phyloP scores from a whole-genome alignment of 1,140 invertebrate genomes.

The Papilio polyxenes region DNA sequence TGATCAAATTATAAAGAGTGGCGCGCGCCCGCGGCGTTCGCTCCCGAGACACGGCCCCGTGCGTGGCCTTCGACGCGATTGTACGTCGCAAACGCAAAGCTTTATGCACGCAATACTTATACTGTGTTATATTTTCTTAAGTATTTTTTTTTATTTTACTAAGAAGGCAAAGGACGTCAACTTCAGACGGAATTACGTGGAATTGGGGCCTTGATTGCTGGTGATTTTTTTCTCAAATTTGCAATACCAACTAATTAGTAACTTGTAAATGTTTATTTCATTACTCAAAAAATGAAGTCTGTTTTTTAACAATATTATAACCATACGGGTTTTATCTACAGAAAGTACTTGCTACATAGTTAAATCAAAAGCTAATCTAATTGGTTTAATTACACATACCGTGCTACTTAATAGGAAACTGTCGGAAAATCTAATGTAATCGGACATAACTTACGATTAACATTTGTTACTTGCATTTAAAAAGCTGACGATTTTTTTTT shows the following conservation, averaged over 20 bases:
- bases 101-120: slow-evolving; percentile 28
- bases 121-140: background rate
- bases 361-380: background rate
- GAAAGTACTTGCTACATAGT: background rate
- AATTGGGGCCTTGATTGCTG: too few relatives aligned
- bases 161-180: background rate
- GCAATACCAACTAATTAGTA: too few relatives aligned
- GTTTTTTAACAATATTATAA: too few relatives aligned
- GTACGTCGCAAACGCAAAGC: slow-evolving; percentile 24
- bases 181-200: too few relatives aligned
- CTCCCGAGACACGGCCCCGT: slow-evolving; percentile 51
- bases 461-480: background rate
- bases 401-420: background rate
- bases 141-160: background rate
- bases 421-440: slow-evolving; percentile 14
- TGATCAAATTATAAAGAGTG: slow-evolving; percentile 80
- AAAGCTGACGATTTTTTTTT: background rate
- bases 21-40: slow-evolving; percentile 58
- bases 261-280: too few relatives aligned
- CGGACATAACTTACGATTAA: slow-evolving; percentile 1
- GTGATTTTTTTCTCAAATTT: too few relatives aligned
- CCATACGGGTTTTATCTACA: background rate
- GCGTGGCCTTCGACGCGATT: slow-evolving; percentile 30
- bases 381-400: slow-evolving; percentile 18
- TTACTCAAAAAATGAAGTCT: too few relatives aligned